These are phyloP conservation scores for Drosophila niveifrons DNA, from an alignment of 2,888 invertebrate species.

Conservation along the genomic window DNA sequence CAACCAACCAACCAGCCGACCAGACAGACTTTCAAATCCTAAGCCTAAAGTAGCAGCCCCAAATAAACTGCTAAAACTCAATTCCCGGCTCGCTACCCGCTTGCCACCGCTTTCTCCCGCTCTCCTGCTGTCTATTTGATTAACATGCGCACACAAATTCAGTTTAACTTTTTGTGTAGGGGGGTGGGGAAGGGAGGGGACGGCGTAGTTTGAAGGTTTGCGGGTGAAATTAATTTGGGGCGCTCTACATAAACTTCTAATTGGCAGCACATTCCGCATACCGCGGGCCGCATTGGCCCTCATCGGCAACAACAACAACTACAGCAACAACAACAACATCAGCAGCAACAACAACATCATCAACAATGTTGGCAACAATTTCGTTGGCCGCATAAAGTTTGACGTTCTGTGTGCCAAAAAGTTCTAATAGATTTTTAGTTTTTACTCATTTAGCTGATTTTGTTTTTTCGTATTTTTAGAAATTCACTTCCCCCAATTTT, in stretches of 20 bases:
- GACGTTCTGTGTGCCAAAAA: constrained; percentile 58
- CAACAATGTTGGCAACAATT: constrained; percentile 43
- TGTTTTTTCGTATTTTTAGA: constrained; percentile 31
- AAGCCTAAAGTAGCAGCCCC: constrained; percentile 32
- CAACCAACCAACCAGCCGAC: constrained; percentile 39
- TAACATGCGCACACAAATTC: constrained; percentile 74
- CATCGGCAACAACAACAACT: constrained; percentile 27
- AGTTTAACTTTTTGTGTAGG: constrained; percentile 55
- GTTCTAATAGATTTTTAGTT: constrained; percentile 80
- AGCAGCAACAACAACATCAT: constrained; percentile 24
- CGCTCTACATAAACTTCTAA: constrained; percentile 74
- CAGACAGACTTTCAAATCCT: constrained; percentile 40
- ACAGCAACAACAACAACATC: not conserved
- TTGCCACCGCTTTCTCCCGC: not conserved
- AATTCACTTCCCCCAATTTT: not conserved
- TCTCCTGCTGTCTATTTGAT: constrained; percentile 61
- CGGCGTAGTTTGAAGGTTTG: constrained; percentile 1
- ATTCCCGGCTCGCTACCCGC: not conserved
- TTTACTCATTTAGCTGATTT: constrained; percentile 67
- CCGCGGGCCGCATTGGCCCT: constrained; percentile 47
- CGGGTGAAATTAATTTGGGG: constrained; percentile 68
- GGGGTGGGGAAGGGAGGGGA: too few species aligned
- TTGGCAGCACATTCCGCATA: constrained; percentile 75
- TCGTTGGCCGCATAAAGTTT: constrained; percentile 49
- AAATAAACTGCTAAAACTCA: constrained; percentile 43